Percentiles rank a stretch among this genome's conserved stretches.
Conservation (phyloP, 2,113 vertebrate species). For the Mobula hypostoma region DNA sequence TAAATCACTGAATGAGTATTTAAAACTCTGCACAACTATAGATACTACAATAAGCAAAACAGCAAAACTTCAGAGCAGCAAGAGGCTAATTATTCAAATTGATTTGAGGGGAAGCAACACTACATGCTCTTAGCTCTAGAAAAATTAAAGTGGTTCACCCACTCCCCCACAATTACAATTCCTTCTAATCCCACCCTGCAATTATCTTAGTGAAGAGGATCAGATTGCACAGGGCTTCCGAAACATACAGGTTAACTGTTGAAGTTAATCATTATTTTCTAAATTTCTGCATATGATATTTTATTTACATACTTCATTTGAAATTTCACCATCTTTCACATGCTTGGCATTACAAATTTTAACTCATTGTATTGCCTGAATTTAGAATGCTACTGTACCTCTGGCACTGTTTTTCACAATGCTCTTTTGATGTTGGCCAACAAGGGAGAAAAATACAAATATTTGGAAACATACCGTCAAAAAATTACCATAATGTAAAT, state of each 20-base stretch:
- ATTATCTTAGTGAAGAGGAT: not conserved
- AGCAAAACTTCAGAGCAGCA: not conserved
- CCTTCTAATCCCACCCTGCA: not conserved
- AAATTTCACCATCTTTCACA: not conserved
- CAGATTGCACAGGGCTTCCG: not conserved
- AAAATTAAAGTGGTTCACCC: not conserved
- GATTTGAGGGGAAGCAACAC: not conserved
- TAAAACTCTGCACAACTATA: too few species aligned
- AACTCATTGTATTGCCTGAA: not conserved
- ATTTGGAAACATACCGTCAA: not conserved
- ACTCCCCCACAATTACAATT: not conserved
- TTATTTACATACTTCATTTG: not conserved
- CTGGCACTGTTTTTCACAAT: not conserved
- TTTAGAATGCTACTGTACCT: not conserved
- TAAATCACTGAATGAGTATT: not conserved
- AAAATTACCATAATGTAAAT: not conserved
- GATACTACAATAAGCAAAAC: not conserved
- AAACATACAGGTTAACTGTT: too few species aligned
- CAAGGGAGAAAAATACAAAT: not conserved
- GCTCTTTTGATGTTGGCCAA: not conserved
- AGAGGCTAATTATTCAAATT: not conserved
- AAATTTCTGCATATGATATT: not conserved
- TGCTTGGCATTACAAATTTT: not conserved
- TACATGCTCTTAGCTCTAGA: not conserved
- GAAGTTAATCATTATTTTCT: not conserved